Evolutionary conservation across 2,888 invertebrate genomes (phyloP).

Genomic region (Sesamia inferens): DNA sequence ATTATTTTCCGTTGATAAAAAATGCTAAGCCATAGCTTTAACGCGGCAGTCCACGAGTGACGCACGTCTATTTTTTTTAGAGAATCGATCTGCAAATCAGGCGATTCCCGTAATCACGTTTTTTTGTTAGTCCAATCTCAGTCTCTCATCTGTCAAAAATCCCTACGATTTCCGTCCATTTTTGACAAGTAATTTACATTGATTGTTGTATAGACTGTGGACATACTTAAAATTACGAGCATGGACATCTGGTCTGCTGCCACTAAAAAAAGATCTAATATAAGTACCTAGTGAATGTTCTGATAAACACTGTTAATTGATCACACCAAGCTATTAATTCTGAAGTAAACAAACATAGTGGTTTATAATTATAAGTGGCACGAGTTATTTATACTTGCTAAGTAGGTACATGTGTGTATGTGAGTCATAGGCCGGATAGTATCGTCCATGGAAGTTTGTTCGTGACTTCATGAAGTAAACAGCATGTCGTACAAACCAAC

Average conservation of each 20-base stretch:
- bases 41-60: no score
- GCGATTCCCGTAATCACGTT: not conserved
- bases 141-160: not conserved
- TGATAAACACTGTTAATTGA: constrained; percentile 20
- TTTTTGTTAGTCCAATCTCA: not conserved
- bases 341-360: constrained; percentile 34
- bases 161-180: not conserved
- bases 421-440: constrained; percentile 35
- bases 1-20: no score
- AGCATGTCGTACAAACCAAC: not conserved
- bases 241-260: no score
- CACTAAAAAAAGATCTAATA: not conserved
- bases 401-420: not conserved
- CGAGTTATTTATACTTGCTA: constrained; percentile 28
- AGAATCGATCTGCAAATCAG: no score
- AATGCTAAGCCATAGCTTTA: no score
- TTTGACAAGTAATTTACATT: no score
- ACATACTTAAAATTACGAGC: no score
- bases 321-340: constrained; percentile 27
- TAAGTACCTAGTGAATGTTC: not conserved
- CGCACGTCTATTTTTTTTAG: no score
- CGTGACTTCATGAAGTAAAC: constrained; percentile 29
- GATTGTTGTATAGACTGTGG: no score
- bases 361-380: constrained; percentile 41
- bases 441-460: constrained; percentile 31